Conservation (phyloP, 2,113 vertebrate genomes). For the Laticauda laticaudata region DNA sequence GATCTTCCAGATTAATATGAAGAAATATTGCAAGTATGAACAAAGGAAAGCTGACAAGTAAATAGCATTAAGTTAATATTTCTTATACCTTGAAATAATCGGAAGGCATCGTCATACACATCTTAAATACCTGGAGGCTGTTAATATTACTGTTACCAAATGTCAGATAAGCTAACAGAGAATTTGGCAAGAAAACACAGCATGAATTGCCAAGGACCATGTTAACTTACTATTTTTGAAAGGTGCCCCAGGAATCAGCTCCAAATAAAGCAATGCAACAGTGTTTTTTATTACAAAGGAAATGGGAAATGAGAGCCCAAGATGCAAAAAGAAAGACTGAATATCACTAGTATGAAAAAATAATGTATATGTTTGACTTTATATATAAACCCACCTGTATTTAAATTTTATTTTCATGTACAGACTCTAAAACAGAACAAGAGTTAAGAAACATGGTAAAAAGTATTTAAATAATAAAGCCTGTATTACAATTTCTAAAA, state of each 20-base stretch:
- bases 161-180: constrained; percentile 3
- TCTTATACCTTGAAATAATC: not conserved
- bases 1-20: not conserved
- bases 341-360: not conserved
- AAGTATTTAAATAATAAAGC: not conserved
- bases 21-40: not conserved
- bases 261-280: constrained; percentile 22
- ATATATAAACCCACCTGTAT: not conserved
- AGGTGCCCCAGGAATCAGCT: not conserved
- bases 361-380: not conserved
- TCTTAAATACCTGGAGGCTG: not conserved
- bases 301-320: constrained; percentile 19
- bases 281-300: not conserved
- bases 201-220: not conserved
- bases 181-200: not conserved
- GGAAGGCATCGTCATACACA: not conserved
- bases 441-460: not conserved
- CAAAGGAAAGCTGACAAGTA: not conserved
- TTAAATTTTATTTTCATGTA: not conserved
- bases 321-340: not conserved
- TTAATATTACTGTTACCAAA: not conserved
- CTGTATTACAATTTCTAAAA: not conserved
- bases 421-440: not conserved
- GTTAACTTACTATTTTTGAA: not conserved
- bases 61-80: not conserved